Conservation (phyloP, 2,113 vertebrate species). For the Xiphophorus maculatus region DNA sequence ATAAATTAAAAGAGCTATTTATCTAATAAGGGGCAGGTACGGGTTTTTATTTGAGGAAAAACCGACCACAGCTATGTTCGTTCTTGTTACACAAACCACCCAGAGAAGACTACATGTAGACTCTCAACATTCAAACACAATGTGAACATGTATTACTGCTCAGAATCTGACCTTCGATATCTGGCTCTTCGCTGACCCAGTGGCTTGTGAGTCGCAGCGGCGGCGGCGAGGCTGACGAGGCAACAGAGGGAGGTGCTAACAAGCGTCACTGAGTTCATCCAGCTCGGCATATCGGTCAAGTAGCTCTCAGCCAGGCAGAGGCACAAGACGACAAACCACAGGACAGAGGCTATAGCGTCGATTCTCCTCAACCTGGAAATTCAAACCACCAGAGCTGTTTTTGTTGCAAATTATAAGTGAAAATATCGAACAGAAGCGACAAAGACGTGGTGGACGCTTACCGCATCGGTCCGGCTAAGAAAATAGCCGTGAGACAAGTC, state of each 20-base stretch:
- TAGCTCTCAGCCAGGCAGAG: constrained; percentile 84
- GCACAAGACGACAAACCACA: constrained; percentile 90
- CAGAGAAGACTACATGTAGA: neutral
- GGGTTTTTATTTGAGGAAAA: constrained; percentile 7
- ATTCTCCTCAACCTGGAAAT: constrained; percentile 88
- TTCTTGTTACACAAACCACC: constrained; percentile 6
- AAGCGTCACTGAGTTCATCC: constrained; percentile 88
- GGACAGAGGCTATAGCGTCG: constrained; percentile 85
- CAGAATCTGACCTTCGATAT: constrained; percentile 97
- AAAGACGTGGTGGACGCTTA: constrained; percentile 44
- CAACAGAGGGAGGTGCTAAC: constrained; percentile 87
- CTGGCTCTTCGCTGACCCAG: constrained; percentile 85
- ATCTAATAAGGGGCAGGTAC: neutral
- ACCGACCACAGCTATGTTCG: neutral
- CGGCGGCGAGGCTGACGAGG: constrained; percentile 90
- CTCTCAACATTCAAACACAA: constrained; percentile 59
- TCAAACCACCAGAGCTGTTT: neutral
- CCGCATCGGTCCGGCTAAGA: constrained; percentile 89
- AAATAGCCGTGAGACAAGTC: constrained; percentile 87
- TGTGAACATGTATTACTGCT: constrained; percentile 80
- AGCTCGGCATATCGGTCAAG: constrained; percentile 72
- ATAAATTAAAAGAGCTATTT: neutral
- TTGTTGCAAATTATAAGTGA: neutral
- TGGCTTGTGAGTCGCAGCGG: constrained; percentile 88
- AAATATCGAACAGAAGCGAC: neutral